Conservation (phyloP, 2,113 vertebrate species). For the Tragelaphus imberbis region DNA sequence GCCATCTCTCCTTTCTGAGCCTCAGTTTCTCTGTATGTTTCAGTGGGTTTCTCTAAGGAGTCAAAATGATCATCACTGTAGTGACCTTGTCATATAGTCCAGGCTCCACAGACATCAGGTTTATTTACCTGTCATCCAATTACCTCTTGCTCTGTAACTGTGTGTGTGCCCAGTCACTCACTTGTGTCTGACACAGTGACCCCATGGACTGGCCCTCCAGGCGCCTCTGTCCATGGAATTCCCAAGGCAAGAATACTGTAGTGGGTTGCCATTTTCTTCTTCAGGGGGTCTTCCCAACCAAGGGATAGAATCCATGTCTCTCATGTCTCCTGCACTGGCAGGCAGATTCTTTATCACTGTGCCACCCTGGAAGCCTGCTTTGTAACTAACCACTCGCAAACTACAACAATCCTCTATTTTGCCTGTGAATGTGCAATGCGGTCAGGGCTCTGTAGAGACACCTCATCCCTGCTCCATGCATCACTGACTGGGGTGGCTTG, state of each 20-base stretch:
- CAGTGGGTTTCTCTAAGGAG: background rate
- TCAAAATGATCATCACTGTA: background rate
- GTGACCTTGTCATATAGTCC: background rate
- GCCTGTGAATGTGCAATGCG: background rate
- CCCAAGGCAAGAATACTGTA: background rate
- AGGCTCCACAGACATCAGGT: background rate
- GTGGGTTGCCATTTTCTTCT: background rate
- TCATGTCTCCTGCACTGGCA: background rate
- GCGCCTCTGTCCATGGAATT: background rate
- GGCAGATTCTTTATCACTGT: background rate
- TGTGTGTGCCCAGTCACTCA: background rate
- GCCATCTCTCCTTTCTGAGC: background rate
- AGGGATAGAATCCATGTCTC: background rate
- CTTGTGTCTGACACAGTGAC: background rate
- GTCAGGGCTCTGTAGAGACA: background rate
- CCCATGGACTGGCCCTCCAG: background rate
- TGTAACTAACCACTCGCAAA: background rate
- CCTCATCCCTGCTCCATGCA: background rate
- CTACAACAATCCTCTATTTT: background rate
- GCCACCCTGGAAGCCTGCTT: background rate
- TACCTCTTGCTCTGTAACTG: background rate
- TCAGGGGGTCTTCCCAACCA: background rate
- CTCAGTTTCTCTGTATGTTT: background rate
- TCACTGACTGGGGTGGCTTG: background rate
- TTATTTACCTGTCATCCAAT: background rate